Evolutionary conservation across 2,113 vertebrate species (phyloP).

Genomic region (Odontophorus gujanensis): DNA sequence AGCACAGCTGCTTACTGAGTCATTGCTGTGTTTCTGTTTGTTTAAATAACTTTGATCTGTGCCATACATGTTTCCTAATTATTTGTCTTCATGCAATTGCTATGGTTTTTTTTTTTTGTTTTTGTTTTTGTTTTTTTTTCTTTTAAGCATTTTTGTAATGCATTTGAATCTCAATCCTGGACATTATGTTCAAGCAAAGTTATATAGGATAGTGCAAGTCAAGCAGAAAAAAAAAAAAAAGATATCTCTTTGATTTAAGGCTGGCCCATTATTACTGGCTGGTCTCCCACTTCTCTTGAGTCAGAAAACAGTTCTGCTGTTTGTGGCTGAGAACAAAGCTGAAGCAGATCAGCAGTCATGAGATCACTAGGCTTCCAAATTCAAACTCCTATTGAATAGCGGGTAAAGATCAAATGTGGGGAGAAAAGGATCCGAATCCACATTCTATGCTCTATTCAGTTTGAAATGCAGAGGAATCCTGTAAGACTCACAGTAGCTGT

Average conservation of each 20-base stretch:
- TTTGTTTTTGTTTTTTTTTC: not conserved
- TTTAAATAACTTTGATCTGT: not conserved
- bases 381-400: rapidly evolving
- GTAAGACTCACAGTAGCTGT: not conserved
- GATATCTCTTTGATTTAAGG: not conserved
- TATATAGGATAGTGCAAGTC: not conserved
- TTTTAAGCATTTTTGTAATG: not conserved
- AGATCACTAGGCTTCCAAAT: too few relatives aligned
- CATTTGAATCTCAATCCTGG: not conserved
- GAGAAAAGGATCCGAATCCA: not conserved
- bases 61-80: slow-evolving; percentile 23
- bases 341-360: not conserved
- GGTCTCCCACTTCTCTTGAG: rapidly evolving
- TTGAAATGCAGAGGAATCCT: not conserved
- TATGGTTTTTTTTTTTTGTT: not conserved
- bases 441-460: not conserved
- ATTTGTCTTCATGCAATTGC: slow-evolving; percentile 39
- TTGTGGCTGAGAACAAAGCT: not conserved
- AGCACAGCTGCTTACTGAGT: not conserved
- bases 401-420: not conserved
- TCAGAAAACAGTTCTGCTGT: not conserved
- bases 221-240: not conserved
- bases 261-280: not conserved
- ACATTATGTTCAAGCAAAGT: not conserved
- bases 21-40: rapidly evolving